Base-by-base conservation (phyloP, 2,797 vertebrate species). In the Anguilla pacifica region DNA sequence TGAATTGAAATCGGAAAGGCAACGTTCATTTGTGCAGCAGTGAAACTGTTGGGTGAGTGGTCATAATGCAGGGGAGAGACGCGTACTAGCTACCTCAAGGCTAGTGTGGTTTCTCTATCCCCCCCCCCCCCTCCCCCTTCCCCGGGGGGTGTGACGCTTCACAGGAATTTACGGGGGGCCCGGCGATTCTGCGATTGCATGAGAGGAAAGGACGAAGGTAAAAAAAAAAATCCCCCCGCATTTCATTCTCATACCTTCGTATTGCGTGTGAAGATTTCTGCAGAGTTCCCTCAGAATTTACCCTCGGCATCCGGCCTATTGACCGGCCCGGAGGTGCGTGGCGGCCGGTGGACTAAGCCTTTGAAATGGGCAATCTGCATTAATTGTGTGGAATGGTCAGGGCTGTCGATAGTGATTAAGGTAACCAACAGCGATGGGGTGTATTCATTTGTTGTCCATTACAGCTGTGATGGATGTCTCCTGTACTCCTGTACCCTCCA, bases 331-430 rank as follows among this genome's bases (percentile, higher is more conserved):
- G 83, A 57, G 11, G 5, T 7, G 82, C 25, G 53, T 9, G n/a
- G 51, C 39, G 43, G 51, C 53, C 10, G 7, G 4, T 84, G 28
- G 28, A n/a, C 83, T 59, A 19, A 31, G 10, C 55, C 13, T 28
- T 84, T 59, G 35, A 84, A 57, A 19, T 84, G 28, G 49, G 28
- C 53, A 13, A 84, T 84, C 83, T 84, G 83, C 28, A 57, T 57
- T 31, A 84, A 84, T 35, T 55, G 4, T 43, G 31, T 31, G 28
- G 31, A 85, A 67, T 39, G 59, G 84, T 39, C 59, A 85, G 28
- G 59, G 31, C 84, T 46, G 57, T 53, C 81, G 53, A n/a, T 83
- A n/a, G 49, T 11, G 81, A 83, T 49, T 43, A 53, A n/a, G 53
- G 79, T 83, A 49, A 83, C 79, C 10, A 10, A 83, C 43, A n/a